Evolutionary conservation across 2,113 vertebrate genomes (phyloP).

Genomic region (Anarhynchus alexandrinus): DNA sequence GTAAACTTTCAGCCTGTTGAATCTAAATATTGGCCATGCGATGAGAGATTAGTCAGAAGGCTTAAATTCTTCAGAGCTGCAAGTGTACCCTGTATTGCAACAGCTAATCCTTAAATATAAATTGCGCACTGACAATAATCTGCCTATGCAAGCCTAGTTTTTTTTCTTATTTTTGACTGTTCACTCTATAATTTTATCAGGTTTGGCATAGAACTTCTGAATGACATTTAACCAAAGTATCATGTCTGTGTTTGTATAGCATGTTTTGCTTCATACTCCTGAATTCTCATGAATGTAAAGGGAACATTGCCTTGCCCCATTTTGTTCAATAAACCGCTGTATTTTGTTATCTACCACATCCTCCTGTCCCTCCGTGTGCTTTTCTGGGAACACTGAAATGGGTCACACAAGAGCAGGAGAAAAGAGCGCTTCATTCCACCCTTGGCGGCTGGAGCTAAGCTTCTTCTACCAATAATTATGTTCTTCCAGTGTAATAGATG

Average conservation of each 20-base stretch:
- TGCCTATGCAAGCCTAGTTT: slow-evolving; percentile 73
- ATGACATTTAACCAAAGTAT: slow-evolving; percentile 78
- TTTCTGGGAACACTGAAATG: background rate
- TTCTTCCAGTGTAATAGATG: slow-evolving; percentile 50
- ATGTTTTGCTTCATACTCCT: slow-evolving; percentile 63
- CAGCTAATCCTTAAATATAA: slow-evolving; percentile 39
- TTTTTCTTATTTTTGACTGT: slow-evolving; percentile 40
- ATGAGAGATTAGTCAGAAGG: background rate
- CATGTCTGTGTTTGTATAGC: slow-evolving; percentile 9
- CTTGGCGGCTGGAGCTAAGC: background rate
- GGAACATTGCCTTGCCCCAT: slow-evolving; percentile 59
- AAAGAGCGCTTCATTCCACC: background rate
- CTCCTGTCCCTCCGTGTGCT: background rate
- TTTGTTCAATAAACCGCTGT: slow-evolving; percentile 72
- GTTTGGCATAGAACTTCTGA: slow-evolving; percentile 66
- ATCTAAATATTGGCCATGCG: background rate
- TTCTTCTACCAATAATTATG: slow-evolving; percentile 11
- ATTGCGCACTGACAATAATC: slow-evolving; percentile 46
- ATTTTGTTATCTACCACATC: slow-evolving; percentile 57
- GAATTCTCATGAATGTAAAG: slow-evolving; percentile 62
- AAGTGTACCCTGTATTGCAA: background rate
- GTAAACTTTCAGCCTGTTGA: slow-evolving; percentile 32
- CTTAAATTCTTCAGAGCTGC: slow-evolving; percentile 29
- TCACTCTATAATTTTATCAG: slow-evolving; percentile 55
- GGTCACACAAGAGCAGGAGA: background rate